Evolutionary conservation across 2,888 invertebrate species (phyloP).

Genomic region (Sericinus montela): DNA sequence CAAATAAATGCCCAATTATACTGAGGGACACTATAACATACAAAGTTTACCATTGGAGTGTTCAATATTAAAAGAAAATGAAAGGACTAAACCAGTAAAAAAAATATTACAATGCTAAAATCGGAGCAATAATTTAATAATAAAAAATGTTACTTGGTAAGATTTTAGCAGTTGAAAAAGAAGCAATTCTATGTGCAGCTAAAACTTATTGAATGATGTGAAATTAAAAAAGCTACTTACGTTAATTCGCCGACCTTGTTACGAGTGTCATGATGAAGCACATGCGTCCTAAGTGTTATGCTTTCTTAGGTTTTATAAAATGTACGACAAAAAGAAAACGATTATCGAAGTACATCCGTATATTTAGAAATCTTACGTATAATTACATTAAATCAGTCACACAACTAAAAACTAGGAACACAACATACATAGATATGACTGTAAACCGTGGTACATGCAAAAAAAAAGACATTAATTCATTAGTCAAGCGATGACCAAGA

Average conservation of each 20-base stretch:
- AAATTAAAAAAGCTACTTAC: slow-evolving; percentile 10
- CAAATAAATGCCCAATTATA: too few relatives aligned
- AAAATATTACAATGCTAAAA: too few relatives aligned
- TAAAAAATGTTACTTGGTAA: too few relatives aligned
- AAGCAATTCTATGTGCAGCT: too few relatives aligned
- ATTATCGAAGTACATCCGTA: slow-evolving; percentile 16
- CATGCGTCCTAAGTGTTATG: slow-evolving; percentile 18
- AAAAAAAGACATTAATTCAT: slow-evolving; percentile 5
- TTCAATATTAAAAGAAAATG: too few relatives aligned
- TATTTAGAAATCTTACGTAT: slow-evolving; percentile 19
- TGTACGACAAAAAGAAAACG: slow-evolving; percentile 7
- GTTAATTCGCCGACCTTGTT: neutral
- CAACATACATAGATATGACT: slow-evolving; percentile 30
- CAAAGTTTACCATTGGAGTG: too few relatives aligned
- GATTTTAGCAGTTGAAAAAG: too few relatives aligned
- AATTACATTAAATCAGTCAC: slow-evolving; percentile 66
- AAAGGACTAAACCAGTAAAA: too few relatives aligned
- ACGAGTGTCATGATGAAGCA: neutral
- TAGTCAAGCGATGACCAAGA: slow-evolving; percentile 11
- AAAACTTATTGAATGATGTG: neutral
- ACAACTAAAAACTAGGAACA: slow-evolving; percentile 39
- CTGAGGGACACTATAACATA: too few relatives aligned
- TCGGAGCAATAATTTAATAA: too few relatives aligned
- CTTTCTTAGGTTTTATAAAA: slow-evolving; percentile 18
- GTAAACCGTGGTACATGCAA: slow-evolving; percentile 24